Percentiles rank a stretch among this genome's conserved stretches.
These are phyloP conservation scores for Lordiphosa clarofinis DNA, from an alignment of 1,140 invertebrate species.

Conservation along the genomic window DNA sequence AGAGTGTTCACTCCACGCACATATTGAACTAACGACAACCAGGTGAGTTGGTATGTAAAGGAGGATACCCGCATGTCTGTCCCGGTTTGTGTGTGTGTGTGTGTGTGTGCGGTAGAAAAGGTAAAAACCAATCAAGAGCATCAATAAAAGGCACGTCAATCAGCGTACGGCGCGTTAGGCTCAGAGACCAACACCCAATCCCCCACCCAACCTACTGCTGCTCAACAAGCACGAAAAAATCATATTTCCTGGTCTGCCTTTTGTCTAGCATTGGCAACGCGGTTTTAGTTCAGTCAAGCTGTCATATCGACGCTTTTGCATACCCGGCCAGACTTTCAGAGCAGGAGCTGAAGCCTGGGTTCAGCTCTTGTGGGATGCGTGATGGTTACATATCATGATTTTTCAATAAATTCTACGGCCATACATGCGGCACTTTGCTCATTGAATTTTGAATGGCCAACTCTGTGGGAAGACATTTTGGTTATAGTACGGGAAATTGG, in stretches of 20 bases:
- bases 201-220: slow-evolving; percentile 13
- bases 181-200: slow-evolving; percentile 25
- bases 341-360: slow-evolving; percentile 3
- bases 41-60: neutral
- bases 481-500: neutral
- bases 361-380: slow-evolving; percentile 23
- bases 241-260: slow-evolving; percentile 62
- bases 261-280: slow-evolving; percentile 48
- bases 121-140: slow-evolving; percentile 79
- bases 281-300: slow-evolving; percentile 76
- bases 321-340: slow-evolving; percentile 37
- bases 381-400: slow-evolving; percentile 74
- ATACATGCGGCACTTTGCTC: slow-evolving; percentile 61
- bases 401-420: slow-evolving; percentile 74
- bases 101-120: slow-evolving; percentile 41
- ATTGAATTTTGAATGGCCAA: slow-evolving; percentile 69
- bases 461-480: neutral
- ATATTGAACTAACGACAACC: slow-evolving; percentile 71
- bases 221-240: slow-evolving; percentile 61
- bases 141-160: slow-evolving; percentile 78
- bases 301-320: slow-evolving; percentile 75
- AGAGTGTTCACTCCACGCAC: slow-evolving; percentile 46
- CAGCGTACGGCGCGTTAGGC: slow-evolving; percentile 59
- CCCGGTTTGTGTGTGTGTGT: slow-evolving; percentile 12
- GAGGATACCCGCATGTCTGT: slow-evolving; percentile 38